Percentiles rank a stretch among this genome's conserved stretches.
Evolutionary conservation across 2,113 vertebrate species (phyloP).

Genomic region (Heterochromis multidens): DNA sequence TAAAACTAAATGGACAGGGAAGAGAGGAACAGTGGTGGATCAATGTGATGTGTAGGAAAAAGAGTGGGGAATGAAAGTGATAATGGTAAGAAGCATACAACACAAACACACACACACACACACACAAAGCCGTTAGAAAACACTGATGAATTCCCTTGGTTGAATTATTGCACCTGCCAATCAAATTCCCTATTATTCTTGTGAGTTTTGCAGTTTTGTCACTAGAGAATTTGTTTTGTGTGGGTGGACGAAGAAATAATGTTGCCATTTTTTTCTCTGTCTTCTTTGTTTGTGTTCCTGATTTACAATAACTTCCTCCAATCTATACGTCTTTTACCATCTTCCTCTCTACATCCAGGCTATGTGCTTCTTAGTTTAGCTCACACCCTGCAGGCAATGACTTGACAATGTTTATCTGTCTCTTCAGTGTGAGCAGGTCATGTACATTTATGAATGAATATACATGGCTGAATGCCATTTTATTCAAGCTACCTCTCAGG

Average conservation of each 20-base stretch:
- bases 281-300: not conserved
- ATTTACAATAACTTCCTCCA: not conserved
- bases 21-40: slow-evolving; percentile 17
- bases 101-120: not conserved
- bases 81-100: slow-evolving; percentile 12
- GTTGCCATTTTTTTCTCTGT: not conserved
- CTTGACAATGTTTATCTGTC: not conserved
- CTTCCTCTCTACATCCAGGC: not conserved
- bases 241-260: slow-evolving; percentile 33
- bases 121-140: not conserved
- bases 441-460: slow-evolving; percentile 4
- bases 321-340: not conserved
- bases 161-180: slow-evolving; percentile 65
- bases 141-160: slow-evolving; percentile 39
- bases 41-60: slow-evolving; percentile 24
- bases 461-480: not conserved
- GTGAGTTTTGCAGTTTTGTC: slow-evolving; percentile 36
- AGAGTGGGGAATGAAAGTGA: slow-evolving; percentile 31
- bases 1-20: slow-evolving; percentile 24
- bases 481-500: not conserved
- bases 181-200: slow-evolving; percentile 46
- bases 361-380: not conserved
- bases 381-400: not conserved
- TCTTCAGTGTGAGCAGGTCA: not conserved
- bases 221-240: slow-evolving; percentile 29